These are phyloP conservation scores for Takifugu ocellatus DNA, from an alignment of 2,797 vertebrate species.

Conservation along the genomic window DNA sequence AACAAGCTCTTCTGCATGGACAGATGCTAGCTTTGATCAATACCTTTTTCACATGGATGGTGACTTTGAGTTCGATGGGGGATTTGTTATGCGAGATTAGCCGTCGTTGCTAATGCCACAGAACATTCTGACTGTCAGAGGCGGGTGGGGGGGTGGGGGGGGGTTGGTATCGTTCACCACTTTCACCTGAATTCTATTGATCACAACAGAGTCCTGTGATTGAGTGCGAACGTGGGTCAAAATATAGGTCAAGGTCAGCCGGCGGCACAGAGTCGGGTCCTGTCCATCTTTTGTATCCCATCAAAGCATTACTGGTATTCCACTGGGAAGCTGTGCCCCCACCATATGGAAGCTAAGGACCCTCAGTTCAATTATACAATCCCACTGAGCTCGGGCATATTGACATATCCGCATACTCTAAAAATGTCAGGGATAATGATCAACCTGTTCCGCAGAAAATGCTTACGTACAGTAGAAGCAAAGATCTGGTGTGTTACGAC, in stretches of 20 bases:
- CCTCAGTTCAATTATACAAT: slow-evolving; percentile 70
- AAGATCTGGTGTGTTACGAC: slow-evolving; percentile 17
- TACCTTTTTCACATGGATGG: slow-evolving; percentile 74
- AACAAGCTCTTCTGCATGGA: slow-evolving; percentile 74
- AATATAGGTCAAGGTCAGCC: slow-evolving; percentile 78
- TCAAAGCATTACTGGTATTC: slow-evolving; percentile 66
- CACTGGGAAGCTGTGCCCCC: slow-evolving; percentile 60
- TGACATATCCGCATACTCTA: slow-evolving; percentile 68
- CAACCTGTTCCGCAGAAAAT: slow-evolving; percentile 61
- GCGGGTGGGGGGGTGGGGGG: not conserved
- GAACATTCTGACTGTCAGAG: slow-evolving; percentile 45
- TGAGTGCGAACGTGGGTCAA: slow-evolving; percentile 69
- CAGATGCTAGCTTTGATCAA: slow-evolving; percentile 76
- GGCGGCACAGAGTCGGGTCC: slow-evolving; percentile 60
- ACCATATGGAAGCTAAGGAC: slow-evolving; percentile 67
- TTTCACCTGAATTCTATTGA: slow-evolving; percentile 61
- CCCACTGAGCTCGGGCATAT: slow-evolving; percentile 69
- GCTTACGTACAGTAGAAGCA: slow-evolving; percentile 44
- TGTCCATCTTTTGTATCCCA: slow-evolving; percentile 67
- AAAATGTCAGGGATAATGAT: slow-evolving; percentile 75
- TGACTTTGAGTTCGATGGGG: slow-evolving; percentile 70
- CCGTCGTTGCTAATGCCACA: slow-evolving; percentile 20
- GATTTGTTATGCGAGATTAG: slow-evolving; percentile 59
- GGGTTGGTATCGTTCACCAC: slow-evolving; percentile 38
- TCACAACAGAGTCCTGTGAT: slow-evolving; percentile 63